These are phyloP conservation scores for Dasyornis broadbenti DNA, from an alignment of 2,113 vertebrate species.

Conservation along the genomic window DNA sequence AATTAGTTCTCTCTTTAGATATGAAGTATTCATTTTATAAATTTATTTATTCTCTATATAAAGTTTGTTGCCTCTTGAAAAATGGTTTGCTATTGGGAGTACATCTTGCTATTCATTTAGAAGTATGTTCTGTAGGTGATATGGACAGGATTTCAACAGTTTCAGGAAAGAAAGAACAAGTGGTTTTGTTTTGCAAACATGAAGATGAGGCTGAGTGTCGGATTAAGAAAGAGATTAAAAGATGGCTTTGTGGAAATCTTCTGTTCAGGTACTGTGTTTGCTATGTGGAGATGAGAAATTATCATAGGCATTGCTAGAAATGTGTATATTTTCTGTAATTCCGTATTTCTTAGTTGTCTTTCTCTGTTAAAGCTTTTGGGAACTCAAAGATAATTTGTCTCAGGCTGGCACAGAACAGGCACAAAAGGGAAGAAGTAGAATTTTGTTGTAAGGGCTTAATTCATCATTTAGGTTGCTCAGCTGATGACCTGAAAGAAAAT, in stretches of 20 bases:
- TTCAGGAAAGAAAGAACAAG: constrained; percentile 13
- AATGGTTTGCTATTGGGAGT: constrained; percentile 14
- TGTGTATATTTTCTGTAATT: not conserved
- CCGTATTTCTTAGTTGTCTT: not conserved
- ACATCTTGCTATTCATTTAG: constrained; percentile 6
- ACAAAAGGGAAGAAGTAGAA: not conserved
- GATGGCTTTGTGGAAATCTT: constrained; percentile 28
- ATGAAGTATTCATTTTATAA: constrained; percentile 70
- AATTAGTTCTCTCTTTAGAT: constrained; percentile 61
- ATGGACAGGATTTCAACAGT: not conserved
- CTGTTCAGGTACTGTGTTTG: constrained; percentile 22
- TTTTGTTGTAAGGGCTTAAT: not conserved
- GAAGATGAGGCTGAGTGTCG: constrained; percentile 42
- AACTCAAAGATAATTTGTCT: not conserved
- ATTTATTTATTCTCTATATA: constrained; percentile 73
- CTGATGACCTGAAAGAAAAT: not conserved
- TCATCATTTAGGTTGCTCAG: not conserved
- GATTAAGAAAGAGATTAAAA: constrained; percentile 64
- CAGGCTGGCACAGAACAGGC: not conserved
- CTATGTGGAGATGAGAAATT: not conserved
- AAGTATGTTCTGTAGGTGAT: not conserved
- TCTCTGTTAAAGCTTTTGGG: not conserved
- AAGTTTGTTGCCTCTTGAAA: constrained; percentile 63
- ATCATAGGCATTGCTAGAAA: not conserved
- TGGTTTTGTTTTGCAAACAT: constrained; percentile 44